phyloP scores from a whole-genome alignment of 2,113 vertebrate species.

The Tretioscincus oriximinensis region DNA sequence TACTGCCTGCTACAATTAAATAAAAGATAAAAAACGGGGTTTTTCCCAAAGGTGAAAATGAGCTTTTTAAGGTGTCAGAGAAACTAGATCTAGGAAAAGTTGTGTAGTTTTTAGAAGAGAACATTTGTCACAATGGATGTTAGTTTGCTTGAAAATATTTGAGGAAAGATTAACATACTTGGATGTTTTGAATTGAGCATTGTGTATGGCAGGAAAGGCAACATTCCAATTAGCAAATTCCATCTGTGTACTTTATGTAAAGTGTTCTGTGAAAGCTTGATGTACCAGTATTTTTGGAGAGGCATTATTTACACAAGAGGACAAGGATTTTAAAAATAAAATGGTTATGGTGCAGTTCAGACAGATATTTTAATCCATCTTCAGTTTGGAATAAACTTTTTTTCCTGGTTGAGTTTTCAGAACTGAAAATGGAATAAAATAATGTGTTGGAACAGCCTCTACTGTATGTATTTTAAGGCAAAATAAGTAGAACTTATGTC shows the following conservation, averaged over 20 bases:
- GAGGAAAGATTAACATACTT: neutral
- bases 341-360: neutral
- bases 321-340: neutral
- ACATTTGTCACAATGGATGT: neutral
- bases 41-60: neutral
- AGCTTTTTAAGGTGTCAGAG: neutral
- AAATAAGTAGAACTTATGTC: neutral
- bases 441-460: no score
- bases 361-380: no score
- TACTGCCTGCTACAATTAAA: neutral
- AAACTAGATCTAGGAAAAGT: neutral
- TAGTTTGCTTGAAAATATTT: slow-evolving; percentile 12
- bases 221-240: slow-evolving; percentile 21
- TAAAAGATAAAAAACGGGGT: neutral
- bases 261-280: neutral
- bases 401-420: no score
- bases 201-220: slow-evolving; percentile 16
- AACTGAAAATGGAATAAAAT: no score
- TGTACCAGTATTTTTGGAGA: neutral
- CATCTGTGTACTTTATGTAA: slow-evolving; percentile 16
- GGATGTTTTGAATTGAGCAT: slow-evolving; percentile 24
- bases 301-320: neutral
- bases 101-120: neutral
- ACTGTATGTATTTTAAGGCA: neutral
- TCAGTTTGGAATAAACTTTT: no score